Percentiles rank a stretch among this genome's conserved stretches.
These are phyloP conservation scores for Apoda limacodes DNA, from an alignment of 2,888 invertebrate genomes.

Conservation along the genomic window DNA sequence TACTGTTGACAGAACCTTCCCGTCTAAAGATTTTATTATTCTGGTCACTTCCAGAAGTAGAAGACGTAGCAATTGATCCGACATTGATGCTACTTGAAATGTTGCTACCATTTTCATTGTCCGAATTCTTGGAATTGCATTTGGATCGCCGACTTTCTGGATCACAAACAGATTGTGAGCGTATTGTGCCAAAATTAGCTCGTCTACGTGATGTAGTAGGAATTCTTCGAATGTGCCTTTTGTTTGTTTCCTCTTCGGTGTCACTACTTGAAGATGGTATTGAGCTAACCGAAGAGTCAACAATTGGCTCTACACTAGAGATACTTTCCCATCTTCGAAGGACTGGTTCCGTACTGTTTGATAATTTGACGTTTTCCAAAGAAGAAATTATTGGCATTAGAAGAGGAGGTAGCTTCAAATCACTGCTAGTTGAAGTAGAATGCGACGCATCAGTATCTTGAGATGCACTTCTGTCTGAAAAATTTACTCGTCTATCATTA, in stretches of 20 bases:
- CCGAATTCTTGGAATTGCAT: constrained; percentile 39
- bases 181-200: constrained; percentile 49
- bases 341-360: constrained; percentile 48
- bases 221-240: constrained; percentile 42
- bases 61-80: constrained; percentile 54
- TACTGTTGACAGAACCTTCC: constrained; percentile 50
- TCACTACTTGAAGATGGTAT: constrained; percentile 63
- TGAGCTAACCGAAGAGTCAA: constrained; percentile 76
- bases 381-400: constrained; percentile 76
- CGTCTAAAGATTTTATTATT: constrained; percentile 46
- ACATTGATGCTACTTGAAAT: constrained; percentile 53
- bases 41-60: constrained; percentile 59
- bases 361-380: constrained; percentile 63
- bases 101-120: constrained; percentile 55
- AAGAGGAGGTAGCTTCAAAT: constrained; percentile 78
- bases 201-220: constrained; percentile 51
- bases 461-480: constrained; percentile 68
- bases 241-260: constrained; percentile 53
- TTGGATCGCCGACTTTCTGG: constrained; percentile 49
- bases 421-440: constrained; percentile 71
- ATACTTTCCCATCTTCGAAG: constrained; percentile 72
- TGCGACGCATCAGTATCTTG: constrained; percentile 73
- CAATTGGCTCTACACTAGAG: constrained; percentile 77
- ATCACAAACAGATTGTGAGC: constrained; percentile 63
- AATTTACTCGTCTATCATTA: constrained; percentile 61